Conservation (phyloP, 2,113 vertebrate genomes). For the Lepidothrix coronata region DNA sequence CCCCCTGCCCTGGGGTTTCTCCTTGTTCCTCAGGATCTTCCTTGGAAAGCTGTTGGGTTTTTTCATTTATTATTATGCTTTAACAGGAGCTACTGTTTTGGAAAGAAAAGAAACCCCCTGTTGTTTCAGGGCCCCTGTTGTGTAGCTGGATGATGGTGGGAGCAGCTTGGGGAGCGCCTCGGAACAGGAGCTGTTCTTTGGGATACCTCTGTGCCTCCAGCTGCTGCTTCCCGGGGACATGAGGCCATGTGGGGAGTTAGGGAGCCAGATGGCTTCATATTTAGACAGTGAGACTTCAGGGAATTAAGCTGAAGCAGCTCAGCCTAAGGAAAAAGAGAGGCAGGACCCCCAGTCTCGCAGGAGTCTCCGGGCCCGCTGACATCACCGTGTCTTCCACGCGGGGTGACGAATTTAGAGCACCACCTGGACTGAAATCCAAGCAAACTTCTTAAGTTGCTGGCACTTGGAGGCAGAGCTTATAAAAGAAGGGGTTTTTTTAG, state of each 20-base stretch:
- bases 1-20: background rate
- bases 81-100: background rate
- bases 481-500: background rate
- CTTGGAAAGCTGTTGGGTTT: background rate
- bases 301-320: background rate
- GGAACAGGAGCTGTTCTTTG: constrained; percentile 1
- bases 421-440: constrained; percentile 2
- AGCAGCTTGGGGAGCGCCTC: background rate
- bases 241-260: background rate
- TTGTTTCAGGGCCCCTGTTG: background rate
- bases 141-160: background rate
- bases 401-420: constrained; percentile 26
- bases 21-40: background rate
- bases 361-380: background rate
- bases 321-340: background rate
- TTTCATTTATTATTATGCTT: background rate
- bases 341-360: background rate
- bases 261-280: background rate
- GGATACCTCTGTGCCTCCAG: background rate
- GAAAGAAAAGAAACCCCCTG: background rate
- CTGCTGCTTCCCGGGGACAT: background rate
- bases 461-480: constrained; percentile 16
- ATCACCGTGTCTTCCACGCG: background rate
- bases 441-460: constrained; percentile 1
- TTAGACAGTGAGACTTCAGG: background rate